Evolutionary conservation across 2,888 invertebrate species (phyloP).

Genomic region (Drosophila cognata): DNA sequence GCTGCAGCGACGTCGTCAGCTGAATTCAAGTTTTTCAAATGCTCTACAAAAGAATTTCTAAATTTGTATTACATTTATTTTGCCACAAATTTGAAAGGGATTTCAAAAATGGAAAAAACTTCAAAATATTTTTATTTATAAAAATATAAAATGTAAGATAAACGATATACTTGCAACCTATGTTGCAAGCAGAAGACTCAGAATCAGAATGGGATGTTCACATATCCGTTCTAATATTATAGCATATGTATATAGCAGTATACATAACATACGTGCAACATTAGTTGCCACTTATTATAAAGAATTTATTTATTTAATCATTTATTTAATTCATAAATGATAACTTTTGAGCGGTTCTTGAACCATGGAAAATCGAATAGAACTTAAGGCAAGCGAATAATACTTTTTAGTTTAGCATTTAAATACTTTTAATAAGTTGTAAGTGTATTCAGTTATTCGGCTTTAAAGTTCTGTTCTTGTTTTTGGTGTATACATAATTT

Average conservation of each 20-base stretch:
- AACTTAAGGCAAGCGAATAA: background rate
- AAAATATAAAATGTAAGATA: background rate
- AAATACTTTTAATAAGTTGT: background rate
- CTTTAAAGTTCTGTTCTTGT: background rate
- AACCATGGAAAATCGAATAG: background rate
- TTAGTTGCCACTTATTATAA: background rate
- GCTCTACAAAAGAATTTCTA: background rate
- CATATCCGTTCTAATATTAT: too few species aligned
- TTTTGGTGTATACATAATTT: constrained; percentile 38
- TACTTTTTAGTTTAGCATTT: background rate
- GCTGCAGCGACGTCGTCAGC: background rate
- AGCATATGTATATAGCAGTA: too few species aligned
- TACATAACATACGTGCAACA: background rate
- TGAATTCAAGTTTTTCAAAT: constrained; percentile 20
- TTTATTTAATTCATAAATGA: background rate
- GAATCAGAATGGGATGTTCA: too few species aligned
- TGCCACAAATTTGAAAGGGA: background rate
- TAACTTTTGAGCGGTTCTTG: background rate
- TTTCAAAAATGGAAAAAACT: background rate
- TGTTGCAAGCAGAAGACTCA: background rate
- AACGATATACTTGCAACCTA: background rate
- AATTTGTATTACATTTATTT: background rate
- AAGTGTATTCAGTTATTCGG: constrained; percentile 16
- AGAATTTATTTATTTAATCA: background rate
- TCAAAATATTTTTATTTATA: background rate